These are phyloP conservation scores for Exaiptasia diaphana DNA, from an alignment of 64 coral and sea anemone genomes.

Conservation along the genomic window DNA sequence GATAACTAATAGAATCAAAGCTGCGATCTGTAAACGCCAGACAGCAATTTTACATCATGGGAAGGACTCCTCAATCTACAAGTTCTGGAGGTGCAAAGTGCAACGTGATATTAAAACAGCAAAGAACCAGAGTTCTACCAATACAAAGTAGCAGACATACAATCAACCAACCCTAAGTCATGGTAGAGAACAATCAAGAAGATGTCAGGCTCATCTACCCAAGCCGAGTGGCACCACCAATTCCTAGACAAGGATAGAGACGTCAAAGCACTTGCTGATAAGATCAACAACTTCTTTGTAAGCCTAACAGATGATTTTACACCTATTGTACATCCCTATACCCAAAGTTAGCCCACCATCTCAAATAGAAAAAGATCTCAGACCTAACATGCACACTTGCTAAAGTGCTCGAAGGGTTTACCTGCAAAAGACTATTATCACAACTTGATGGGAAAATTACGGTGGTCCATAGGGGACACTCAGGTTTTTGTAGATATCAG, in stretches of 20 bases:
- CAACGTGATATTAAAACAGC: background rate
- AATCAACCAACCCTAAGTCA: background rate
- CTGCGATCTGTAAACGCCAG: background rate
- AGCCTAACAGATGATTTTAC: constrained; percentile 51
- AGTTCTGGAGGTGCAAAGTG: constrained; percentile 11
- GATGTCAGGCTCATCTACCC: background rate
- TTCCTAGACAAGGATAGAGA: constrained; percentile 7
- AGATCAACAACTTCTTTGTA: constrained; percentile 54
- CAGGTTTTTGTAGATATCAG: no score
- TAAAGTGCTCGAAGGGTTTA: constrained; percentile 31
- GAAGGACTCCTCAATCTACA: background rate
- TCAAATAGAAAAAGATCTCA: constrained; percentile 27
- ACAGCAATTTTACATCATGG: background rate
- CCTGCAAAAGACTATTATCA: background rate
- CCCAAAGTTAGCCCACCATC: constrained; percentile 4
- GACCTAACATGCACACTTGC: constrained; percentile 21
- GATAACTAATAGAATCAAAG: constrained; percentile 2
- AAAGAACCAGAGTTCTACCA: background rate
- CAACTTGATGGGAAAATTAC: background rate
- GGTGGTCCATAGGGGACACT: no score
- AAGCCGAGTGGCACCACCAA: constrained; percentile 16
- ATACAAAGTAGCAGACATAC: background rate
- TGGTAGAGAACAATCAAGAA: background rate
- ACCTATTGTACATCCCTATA: constrained; percentile 32
- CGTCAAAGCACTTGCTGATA: constrained; percentile 45